phyloP scores from a whole-genome alignment of 23 tunicate genomes.

The Botrylloides violaceus region DNA sequence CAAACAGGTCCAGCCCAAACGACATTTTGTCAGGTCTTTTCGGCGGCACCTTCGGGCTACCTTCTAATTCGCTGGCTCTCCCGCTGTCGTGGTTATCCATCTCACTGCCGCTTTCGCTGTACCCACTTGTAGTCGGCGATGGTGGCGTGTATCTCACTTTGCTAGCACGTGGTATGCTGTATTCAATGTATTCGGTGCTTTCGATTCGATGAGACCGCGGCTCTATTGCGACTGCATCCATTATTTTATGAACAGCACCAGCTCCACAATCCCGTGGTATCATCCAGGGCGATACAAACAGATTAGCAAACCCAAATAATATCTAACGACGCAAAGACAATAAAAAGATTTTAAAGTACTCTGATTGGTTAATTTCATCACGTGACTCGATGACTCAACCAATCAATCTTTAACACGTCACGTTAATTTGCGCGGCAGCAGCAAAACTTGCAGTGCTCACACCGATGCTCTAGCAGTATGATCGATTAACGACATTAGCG shows the following conservation, averaged over 20 bases:
- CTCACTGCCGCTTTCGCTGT: slow-evolving; percentile 74
- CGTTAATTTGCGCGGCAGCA: too few relatives aligned
- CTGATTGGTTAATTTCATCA: too few relatives aligned
- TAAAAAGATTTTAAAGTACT: not conserved
- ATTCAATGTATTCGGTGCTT: slow-evolving; percentile 1
- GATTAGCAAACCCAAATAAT: not conserved
- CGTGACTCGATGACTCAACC: not conserved
- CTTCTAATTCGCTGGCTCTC: slow-evolving; percentile 47
- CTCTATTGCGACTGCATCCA: slow-evolving; percentile 4
- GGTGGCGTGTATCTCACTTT: slow-evolving; percentile 36
- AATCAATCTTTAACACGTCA: too few relatives aligned
- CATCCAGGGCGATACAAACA: not conserved
- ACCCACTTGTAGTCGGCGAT: slow-evolving; percentile 78
- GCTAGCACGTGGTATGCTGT: not conserved
- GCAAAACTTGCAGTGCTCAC: too few relatives aligned
- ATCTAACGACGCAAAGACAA: not conserved
- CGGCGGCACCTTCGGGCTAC: slow-evolving; percentile 41
- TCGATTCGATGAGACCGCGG: not conserved
- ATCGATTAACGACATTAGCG: not conserved
- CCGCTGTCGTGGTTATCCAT: slow-evolving; percentile 52
- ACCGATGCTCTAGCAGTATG: too few relatives aligned
- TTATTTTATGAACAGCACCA: not conserved
- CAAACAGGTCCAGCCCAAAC: not conserved
- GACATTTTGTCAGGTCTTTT: slow-evolving; percentile 17
- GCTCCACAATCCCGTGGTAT: not conserved